Percentiles rank a stretch among this genome's conserved stretches.
These are phyloP conservation scores for Halcyon badia DNA, from an alignment of 2,797 vertebrate genomes.

Conservation along the genomic window DNA sequence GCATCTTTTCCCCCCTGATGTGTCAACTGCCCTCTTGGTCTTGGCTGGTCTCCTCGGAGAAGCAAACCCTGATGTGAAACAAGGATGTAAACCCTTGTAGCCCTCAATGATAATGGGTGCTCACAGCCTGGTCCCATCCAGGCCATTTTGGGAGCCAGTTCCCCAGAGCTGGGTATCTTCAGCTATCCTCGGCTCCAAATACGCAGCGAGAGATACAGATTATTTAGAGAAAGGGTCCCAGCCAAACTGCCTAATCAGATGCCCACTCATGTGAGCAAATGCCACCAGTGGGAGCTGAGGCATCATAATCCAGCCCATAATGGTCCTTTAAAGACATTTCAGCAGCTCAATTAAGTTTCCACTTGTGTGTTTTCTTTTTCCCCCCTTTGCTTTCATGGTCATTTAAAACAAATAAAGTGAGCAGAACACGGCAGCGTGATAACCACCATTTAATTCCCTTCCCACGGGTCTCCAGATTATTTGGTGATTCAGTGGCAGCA, in stretches of 20 bases:
- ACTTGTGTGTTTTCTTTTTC: conserved; percentile 46
- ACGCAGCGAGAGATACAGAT: not conserved
- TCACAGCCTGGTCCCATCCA: not conserved
- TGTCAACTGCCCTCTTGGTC: not conserved
- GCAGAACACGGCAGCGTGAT: conserved; percentile 20
- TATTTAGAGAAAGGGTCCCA: not conserved
- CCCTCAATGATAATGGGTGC: accelerated
- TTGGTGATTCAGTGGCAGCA: conserved; percentile 33
- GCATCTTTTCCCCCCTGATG: not conserved
- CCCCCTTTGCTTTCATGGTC: conserved; percentile 44
- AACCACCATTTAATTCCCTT: conserved; percentile 61
- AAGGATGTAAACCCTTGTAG: not conserved
- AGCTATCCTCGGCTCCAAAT: not conserved
- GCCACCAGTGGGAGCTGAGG: conserved; percentile 34
- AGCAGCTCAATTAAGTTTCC: conserved; percentile 59
- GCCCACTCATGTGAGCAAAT: conserved; percentile 38
- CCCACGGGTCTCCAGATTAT: conserved; percentile 53
- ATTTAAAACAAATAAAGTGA: conserved; percentile 66
- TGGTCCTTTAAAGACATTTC: conserved; percentile 54
- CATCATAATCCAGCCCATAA: not conserved
- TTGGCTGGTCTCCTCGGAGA: not conserved
- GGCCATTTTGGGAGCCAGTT: not conserved
- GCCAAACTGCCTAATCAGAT: not conserved
- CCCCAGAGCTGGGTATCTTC: not conserved
- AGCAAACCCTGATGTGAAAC: not conserved